Evolutionary conservation across 2,888 invertebrate genomes (phyloP).

Genomic region (Rhimphoctona megacephalus): DNA sequence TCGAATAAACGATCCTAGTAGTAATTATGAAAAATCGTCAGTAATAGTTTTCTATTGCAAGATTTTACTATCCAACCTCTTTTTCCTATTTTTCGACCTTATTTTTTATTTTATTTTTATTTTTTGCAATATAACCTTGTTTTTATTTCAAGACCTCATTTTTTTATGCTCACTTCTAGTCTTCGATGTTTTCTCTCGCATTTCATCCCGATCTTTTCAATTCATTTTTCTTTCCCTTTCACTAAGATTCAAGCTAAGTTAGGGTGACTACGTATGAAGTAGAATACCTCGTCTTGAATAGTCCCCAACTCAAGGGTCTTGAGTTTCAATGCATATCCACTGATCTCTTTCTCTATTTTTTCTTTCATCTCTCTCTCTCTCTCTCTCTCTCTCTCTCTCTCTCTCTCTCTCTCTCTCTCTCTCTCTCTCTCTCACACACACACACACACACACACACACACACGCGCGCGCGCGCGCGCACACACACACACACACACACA

Average conservation of each 20-base stretch:
- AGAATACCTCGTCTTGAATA: constrained; percentile 72
- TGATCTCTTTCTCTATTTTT: constrained; percentile 65
- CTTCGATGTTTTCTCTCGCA: constrained; percentile 42
- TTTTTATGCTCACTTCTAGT: constrained; percentile 12
- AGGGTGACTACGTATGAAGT: constrained; percentile 52
- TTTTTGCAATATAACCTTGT: constrained; percentile 23
- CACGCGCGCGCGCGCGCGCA: too few species aligned
- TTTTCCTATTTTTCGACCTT: too few species aligned
- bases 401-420: too few species aligned
- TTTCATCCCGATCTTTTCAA: constrained; percentile 2
- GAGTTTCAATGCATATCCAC: constrained; percentile 78
- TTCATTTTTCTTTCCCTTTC: constrained; percentile 53
- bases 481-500: too few species aligned
- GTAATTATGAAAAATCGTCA: not conserved
- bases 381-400: not conserved
- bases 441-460: too few species aligned
- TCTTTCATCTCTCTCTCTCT: not conserved
- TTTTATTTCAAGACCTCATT: not conserved
- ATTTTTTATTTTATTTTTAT: constrained; percentile 68
- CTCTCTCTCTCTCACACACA: too few species aligned
- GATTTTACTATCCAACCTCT: not conserved
- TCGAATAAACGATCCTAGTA: too few species aligned
- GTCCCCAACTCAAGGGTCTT: constrained; percentile 76
- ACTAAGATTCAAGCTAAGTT: constrained; percentile 47
- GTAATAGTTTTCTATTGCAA: not conserved